Percentiles rank a stretch among this genome's conserved stretches.
Evolutionary conservation across 1,140 invertebrate species (phyloP).

Genomic region (Euwallacea similis): DNA sequence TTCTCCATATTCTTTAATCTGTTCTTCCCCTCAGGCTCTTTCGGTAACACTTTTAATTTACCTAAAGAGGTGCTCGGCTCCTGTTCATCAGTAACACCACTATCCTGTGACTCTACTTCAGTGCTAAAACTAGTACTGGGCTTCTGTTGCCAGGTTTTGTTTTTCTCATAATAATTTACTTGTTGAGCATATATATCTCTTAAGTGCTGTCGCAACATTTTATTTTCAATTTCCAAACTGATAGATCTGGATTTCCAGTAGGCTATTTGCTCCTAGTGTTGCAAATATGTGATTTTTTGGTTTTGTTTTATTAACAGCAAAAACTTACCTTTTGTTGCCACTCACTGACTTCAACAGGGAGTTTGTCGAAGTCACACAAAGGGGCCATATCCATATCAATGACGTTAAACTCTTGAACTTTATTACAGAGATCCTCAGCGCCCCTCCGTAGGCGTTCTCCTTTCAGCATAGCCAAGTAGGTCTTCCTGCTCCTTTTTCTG

Average conservation of each 20-base stretch:
- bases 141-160: conserved; percentile 5
- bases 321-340: conserved; percentile 56
- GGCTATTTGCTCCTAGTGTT: conserved; percentile 54
- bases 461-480: conserved; percentile 41
- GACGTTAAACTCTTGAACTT: conserved; percentile 40
- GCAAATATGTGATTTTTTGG: conserved; percentile 6
- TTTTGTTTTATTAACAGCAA: conserved; percentile 41
- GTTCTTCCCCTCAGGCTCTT: conserved; percentile 38
- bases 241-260: conserved; percentile 69
- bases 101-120: neutral
- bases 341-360: conserved; percentile 43
- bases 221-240: conserved; percentile 67
- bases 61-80: too few species aligned
- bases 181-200: conserved; percentile 44
- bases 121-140: neutral
- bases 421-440: conserved; percentile 40
- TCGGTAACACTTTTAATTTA: conserved; percentile 16
- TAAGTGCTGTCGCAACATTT: conserved; percentile 56
- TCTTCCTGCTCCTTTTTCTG: conserved; percentile 43
- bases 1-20: conserved; percentile 45
- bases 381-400: conserved; percentile 42
- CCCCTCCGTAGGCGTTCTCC: conserved; percentile 28
- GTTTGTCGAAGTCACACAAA: neutral
- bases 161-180: conserved; percentile 22
- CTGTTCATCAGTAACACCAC: too few species aligned